phyloP scores from a whole-genome alignment of 1,140 invertebrate genomes.

The Chironomus striatipennis region DNA sequence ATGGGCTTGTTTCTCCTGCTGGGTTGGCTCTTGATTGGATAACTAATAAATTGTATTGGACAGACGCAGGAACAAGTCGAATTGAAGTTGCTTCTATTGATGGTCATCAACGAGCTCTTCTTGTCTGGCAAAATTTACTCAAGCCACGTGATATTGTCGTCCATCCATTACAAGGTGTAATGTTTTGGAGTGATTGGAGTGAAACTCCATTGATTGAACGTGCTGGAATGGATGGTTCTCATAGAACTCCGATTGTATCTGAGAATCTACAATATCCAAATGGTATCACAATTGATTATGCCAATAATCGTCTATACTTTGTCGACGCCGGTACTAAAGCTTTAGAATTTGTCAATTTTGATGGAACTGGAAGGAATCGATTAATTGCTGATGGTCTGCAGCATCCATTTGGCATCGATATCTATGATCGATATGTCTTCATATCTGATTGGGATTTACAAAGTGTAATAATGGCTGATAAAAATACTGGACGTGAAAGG shows the following conservation, averaged over 20 bases:
- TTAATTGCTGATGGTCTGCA: slow-evolving; percentile 48
- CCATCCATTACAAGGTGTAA: slow-evolving; percentile 63
- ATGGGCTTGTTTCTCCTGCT: slow-evolving; percentile 52
- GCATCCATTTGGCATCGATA: slow-evolving; percentile 78
- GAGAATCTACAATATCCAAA: slow-evolving; percentile 71
- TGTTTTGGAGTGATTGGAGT: slow-evolving; percentile 91
- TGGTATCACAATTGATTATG: slow-evolving; percentile 70
- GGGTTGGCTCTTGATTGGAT: slow-evolving; percentile 80
- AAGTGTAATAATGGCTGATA: slow-evolving; percentile 67
- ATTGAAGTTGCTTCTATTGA: slow-evolving; percentile 76
- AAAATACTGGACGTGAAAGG: slow-evolving; percentile 57
- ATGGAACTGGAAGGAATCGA: slow-evolving; percentile 63
- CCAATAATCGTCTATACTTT: slow-evolving; percentile 63
- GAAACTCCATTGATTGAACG: slow-evolving; percentile 69
- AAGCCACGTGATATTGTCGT: slow-evolving; percentile 78
- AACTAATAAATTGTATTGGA: slow-evolving; percentile 82
- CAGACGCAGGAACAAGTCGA: slow-evolving; percentile 67
- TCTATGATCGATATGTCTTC: slow-evolving; percentile 75
- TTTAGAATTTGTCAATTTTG: slow-evolving; percentile 72
- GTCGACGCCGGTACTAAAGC: slow-evolving; percentile 69
- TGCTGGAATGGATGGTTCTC: slow-evolving; percentile 79
- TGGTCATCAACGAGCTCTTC: slow-evolving; percentile 62
- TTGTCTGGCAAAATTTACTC: slow-evolving; percentile 72
- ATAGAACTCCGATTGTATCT: slow-evolving; percentile 54
- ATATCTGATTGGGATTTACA: slow-evolving; percentile 80